phyloP scores from a whole-genome alignment of 2,888 invertebrate species.

The Augiades crinisus region DNA sequence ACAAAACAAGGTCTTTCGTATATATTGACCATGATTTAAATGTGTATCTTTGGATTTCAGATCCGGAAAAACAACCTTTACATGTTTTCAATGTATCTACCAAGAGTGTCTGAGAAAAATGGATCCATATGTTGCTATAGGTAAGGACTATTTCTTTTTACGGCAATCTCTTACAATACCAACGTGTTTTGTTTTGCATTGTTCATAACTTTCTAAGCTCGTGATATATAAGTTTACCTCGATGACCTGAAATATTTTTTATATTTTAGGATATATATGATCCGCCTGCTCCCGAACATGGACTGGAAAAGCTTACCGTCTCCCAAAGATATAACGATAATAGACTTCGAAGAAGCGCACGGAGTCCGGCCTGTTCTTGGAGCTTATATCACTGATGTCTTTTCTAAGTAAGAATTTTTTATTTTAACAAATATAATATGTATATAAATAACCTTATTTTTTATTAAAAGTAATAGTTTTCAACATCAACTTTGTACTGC shows the following conservation, averaged over 20 bases:
- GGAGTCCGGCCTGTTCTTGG: constrained; percentile 83
- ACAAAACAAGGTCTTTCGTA: too few species aligned
- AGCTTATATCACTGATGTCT: constrained; percentile 93
- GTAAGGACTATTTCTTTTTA: too few species aligned
- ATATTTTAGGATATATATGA: constrained; percentile 84
- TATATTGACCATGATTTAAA: not conserved
- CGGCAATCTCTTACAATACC: too few species aligned
- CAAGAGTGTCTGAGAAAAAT: constrained; percentile 90
- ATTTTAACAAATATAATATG: not conserved
- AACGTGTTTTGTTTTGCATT: too few species aligned
- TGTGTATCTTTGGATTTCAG: constrained; percentile 44
- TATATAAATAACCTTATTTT: too few species aligned
- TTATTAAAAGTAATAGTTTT: too few species aligned
- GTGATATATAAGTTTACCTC: too few species aligned
- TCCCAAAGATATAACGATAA: constrained; percentile 86
- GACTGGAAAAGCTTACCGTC: constrained; percentile 84
- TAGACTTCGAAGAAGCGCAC: constrained; percentile 88
- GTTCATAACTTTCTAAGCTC: too few species aligned
- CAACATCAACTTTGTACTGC: too few species aligned
- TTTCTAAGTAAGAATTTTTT: constrained; percentile 82
- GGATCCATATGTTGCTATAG: constrained; percentile 94
- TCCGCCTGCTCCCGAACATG: constrained; percentile 84
- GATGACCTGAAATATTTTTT: too few species aligned
- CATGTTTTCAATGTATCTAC: constrained; percentile 88
- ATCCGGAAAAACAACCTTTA: constrained; percentile 79